A percentile compares a stretch with the other conserved stretches of the same genome.
Evolutionary conservation across 1,140 invertebrate species (phyloP).

Genomic region (Drosophila grimshawi): DNA sequence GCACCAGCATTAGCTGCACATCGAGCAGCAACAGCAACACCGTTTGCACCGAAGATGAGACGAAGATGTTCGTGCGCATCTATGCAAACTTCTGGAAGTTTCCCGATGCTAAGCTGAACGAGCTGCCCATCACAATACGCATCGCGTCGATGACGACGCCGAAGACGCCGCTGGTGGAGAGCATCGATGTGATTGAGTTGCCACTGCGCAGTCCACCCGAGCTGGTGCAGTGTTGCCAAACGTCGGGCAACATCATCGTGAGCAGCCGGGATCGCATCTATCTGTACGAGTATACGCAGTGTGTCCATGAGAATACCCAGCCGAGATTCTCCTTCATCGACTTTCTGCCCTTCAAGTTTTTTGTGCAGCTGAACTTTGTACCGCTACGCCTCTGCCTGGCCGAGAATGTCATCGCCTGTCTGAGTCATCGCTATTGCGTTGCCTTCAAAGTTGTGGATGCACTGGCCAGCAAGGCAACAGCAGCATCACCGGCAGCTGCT

Average conservation of each 20-base stretch:
- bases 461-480: constrained; percentile 44
- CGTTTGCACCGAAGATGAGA: constrained; percentile 76
- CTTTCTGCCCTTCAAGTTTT: constrained; percentile 82
- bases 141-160: constrained; percentile 83
- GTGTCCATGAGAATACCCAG: constrained; percentile 79
- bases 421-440: constrained; percentile 79
- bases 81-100: constrained; percentile 84
- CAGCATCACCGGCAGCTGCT: constrained; percentile 15
- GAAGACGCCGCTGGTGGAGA: constrained; percentile 76
- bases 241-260: constrained; percentile 80
- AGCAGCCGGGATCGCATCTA: constrained; percentile 80
- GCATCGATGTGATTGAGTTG: constrained; percentile 80
- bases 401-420: constrained; percentile 80
- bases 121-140: constrained; percentile 78
- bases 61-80: constrained; percentile 82
- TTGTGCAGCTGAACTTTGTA: constrained; percentile 78
- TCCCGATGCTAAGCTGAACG: constrained; percentile 72
- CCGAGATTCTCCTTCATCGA: constrained; percentile 80
- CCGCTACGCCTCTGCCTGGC: constrained; percentile 70
- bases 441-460: constrained; percentile 81
- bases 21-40: constrained; percentile 80
- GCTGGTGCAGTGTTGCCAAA: constrained; percentile 78
- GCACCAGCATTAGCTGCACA: constrained; percentile 78
- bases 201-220: constrained; percentile 78
- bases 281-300: constrained; percentile 80